A percentile compares a stretch with the other conserved stretches of the same genome.
Conservation (phyloP, 2,113 vertebrate species). For the Ochotona princeps region DNA sequence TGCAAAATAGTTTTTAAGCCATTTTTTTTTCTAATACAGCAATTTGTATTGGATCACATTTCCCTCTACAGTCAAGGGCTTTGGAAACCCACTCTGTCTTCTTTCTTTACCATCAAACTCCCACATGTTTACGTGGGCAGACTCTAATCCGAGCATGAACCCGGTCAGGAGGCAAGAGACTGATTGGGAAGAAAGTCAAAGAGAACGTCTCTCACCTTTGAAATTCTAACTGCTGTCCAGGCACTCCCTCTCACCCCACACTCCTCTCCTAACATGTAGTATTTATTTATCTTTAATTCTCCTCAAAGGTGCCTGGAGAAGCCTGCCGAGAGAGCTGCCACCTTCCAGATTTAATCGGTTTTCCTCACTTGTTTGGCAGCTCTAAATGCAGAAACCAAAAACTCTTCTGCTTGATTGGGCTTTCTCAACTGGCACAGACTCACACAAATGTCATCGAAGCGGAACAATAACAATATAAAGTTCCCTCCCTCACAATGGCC, state of each 20-base stretch:
- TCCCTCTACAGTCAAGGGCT: not conserved
- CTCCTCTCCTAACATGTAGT: slow-evolving; percentile 71
- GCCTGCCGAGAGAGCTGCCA: slow-evolving; percentile 74
- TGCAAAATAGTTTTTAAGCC: slow-evolving; percentile 4
- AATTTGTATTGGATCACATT: slow-evolving; percentile 45
- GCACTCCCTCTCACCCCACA: slow-evolving; percentile 52
- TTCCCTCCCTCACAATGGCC: slow-evolving; percentile 81
- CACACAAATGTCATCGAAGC: slow-evolving; percentile 61
- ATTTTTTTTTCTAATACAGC: slow-evolving; percentile 37
- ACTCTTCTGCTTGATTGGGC: slow-evolving; percentile 77
- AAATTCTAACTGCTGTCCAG: slow-evolving; percentile 68
- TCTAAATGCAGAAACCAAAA: slow-evolving; percentile 79
- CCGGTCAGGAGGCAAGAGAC: slow-evolving; percentile 53
- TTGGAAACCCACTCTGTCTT: not conserved
- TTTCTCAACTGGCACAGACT: slow-evolving; percentile 77
- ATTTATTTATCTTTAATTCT: slow-evolving; percentile 77
- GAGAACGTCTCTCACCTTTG: slow-evolving; percentile 52
- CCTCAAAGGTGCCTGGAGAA: slow-evolving; percentile 63
- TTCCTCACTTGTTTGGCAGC: slow-evolving; percentile 72
- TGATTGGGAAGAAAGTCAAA: slow-evolving; percentile 59
- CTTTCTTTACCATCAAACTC: slow-evolving; percentile 34
- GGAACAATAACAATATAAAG: slow-evolving; percentile 83
- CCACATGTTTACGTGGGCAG: slow-evolving; percentile 33
- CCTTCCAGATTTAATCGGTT: slow-evolving; percentile 77
- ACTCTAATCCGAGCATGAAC: slow-evolving; percentile 40